Base-by-base conservation (phyloP, 2,888 invertebrate species). In the Masnerella sp. region DNA sequence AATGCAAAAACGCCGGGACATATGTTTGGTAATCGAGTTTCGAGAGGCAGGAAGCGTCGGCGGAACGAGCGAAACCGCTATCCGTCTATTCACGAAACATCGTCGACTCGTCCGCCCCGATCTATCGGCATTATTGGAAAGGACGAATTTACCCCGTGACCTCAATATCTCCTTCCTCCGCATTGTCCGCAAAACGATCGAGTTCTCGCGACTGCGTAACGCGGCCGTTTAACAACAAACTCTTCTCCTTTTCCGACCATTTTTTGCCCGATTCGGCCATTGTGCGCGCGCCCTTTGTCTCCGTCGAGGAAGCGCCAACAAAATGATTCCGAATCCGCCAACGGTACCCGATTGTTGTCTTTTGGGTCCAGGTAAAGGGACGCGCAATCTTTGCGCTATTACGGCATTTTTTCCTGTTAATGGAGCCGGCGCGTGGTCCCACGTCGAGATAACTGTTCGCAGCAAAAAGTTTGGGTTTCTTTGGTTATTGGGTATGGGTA, bases 71-170 rank as follows among this genome's bases (percentile, higher is more conserved):
- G 61, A 72, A 73, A 73, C 73, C 72, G 75, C 75, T 75, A 69
- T 72, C 69, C 72, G 59, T 45, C 70, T 71, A 36, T 61, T 32
- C 51, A 47, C 36, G 62, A 28, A 40, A 47, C 58, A 58, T 61
- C 64, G 68, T 64, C 61, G 68, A 59, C 68, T 75, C 69, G 64
- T 73, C 72, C 69, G 59, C 72, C 72, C 65, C 52, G 54, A 76
- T 61, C 73, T 65, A 73, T 69, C 62, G 76, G 67, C 17, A 56
- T 58, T 76, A 76, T 76, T 67, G 76, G 68, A 38, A 61, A 71
- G 43, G 59, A 47, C 52, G 45, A 70, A 68, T 79, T 81, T 82
- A 83, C 80, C 81, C 83, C 80, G 78, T 83, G 84, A 84, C 84
- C 84, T 76, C 79, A 78, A 82, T 84, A 79, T 76, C 30, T 56